Base-by-base conservation (phyloP, 2,113 vertebrate species). In the Sminthopsis crassicaudata region DNA sequence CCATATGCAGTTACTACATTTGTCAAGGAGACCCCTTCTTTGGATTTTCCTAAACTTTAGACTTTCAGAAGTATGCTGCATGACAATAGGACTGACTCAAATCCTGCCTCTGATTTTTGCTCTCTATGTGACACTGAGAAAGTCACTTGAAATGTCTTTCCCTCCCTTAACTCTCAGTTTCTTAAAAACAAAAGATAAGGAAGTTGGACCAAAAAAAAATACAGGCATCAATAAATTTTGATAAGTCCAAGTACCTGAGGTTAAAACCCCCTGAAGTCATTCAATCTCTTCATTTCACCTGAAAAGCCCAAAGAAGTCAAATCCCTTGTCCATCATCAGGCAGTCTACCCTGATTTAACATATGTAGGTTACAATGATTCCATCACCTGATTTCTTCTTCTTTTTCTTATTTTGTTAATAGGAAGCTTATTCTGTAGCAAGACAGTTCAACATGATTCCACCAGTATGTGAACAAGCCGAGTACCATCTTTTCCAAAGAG, bases 371-470 rank as follows among this genome's bases (percentile, higher is more conserved):
- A n/a, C 42, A 84, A 84, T 8, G 67, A 1, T 84, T n/a, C n/a
- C n/a, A 42, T 76, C 60, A 76, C 4, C 42, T 55, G 10, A n/a
- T 14, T 76, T 55, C 42, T 88, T 19, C 46, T 46, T 27, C 2
- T 42, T 96, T 94, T 50, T 48, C 46, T 48, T n/a, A 0, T 96
- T 93, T 93, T 90, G 42, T 60, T 94, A 89, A 51, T 95, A 99
- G 99, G 99, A 99, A 98, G 99, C 99, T 26, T 99, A 99, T 96
- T 99, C 99, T 0, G 99, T 99, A 94, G 99, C 99, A 8, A 98
- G 99, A 97, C 99, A 99, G 98, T 99, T 99, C 95, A 99, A 99
- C 97, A 99, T 99, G 98, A 99, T 99, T 96, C 99, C 99, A 0
- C 99, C 99, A 0, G 99, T 99, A 94, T 99, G 99, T 46, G 99